Evolutionary conservation across 1,140 invertebrate species (phyloP).

Genomic region (Meteorus sp.): DNA sequence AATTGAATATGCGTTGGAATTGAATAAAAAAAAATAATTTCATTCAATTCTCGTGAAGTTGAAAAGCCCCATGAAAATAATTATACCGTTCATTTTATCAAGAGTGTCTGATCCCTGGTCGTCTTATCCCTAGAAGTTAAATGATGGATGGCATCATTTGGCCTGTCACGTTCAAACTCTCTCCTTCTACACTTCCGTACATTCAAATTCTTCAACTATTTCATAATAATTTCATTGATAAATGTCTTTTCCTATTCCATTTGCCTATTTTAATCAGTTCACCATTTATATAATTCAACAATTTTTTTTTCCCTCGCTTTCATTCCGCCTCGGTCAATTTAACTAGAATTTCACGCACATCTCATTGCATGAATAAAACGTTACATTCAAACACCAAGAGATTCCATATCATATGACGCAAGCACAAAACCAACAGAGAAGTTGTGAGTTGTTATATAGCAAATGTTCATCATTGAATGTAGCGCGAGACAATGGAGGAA

Average conservation of each 20-base stretch:
- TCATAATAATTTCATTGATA: not conserved
- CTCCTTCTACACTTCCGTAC: slow-evolving; percentile 1
- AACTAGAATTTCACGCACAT: too few species aligned
- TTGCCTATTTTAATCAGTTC: not conserved
- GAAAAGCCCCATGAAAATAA: too few species aligned
- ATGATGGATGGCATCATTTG: slow-evolving; percentile 28
- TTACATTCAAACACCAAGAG: not conserved
- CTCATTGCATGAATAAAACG: too few species aligned
- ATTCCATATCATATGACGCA: not conserved
- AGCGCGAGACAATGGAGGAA: slow-evolving; percentile 11
- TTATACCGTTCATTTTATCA: slow-evolving; percentile 6
- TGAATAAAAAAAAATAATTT: too few species aligned
- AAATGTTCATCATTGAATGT: slow-evolving; percentile 7
- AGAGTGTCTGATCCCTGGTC: slow-evolving; percentile 3
- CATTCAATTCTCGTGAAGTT: too few species aligned
- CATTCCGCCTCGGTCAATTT: not conserved
- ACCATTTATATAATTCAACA: too few species aligned
- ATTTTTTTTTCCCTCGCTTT: not conserved
- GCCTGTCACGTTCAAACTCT: not conserved
- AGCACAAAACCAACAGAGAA: slow-evolving; percentile 8
- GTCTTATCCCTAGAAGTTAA: slow-evolving; percentile 28
- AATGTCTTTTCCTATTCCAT: not conserved
- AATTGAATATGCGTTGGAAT: too few species aligned
- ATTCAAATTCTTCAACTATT: not conserved
- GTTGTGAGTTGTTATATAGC: not conserved